These are phyloP conservation scores for Porphyrio hochstetteri DNA, from an alignment of 2,113 vertebrate species.

Conservation along the genomic window DNA sequence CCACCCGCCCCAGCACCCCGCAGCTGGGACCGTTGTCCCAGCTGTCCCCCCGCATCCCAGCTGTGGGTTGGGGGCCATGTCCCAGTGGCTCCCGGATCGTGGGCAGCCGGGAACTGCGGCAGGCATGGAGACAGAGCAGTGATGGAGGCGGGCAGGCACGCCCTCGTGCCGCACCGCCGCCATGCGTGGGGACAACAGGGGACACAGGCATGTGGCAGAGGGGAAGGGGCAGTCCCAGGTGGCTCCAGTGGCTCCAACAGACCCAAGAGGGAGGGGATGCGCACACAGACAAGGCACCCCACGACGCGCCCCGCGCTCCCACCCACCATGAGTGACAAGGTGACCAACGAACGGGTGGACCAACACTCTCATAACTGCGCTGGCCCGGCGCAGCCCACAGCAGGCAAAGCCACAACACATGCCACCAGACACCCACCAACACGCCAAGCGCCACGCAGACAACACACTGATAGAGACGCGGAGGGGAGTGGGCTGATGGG, in stretches of 20 bases:
- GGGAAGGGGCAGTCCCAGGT: not conserved
- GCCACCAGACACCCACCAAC: not conserved
- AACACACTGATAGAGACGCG: not conserved
- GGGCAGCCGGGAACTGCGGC: slow-evolving; percentile 26
- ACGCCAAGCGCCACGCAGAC: not conserved
- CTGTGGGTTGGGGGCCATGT: not conserved
- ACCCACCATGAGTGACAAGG: not conserved
- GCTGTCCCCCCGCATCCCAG: not conserved
- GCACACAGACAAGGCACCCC: not conserved
- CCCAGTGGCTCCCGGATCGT: not conserved
- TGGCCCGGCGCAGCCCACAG: not conserved
- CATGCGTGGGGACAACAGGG: not conserved
- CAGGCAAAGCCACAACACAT: slow-evolving; percentile 12
- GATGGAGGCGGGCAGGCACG: not conserved
- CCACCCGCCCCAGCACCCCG: not conserved
- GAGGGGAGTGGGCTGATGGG: not conserved
- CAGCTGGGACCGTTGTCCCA: not conserved
- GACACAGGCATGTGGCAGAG: not conserved
- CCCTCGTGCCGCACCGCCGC: not conserved
- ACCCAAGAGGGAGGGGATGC: not conserved
- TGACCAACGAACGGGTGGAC: not conserved
- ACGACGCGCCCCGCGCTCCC: not conserved
- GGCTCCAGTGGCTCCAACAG: not conserved
- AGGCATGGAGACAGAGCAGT: slow-evolving; percentile 43
- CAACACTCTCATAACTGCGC: not conserved